Conservation (phyloP, 2,113 vertebrate species). For the Sorex araneus region DNA sequence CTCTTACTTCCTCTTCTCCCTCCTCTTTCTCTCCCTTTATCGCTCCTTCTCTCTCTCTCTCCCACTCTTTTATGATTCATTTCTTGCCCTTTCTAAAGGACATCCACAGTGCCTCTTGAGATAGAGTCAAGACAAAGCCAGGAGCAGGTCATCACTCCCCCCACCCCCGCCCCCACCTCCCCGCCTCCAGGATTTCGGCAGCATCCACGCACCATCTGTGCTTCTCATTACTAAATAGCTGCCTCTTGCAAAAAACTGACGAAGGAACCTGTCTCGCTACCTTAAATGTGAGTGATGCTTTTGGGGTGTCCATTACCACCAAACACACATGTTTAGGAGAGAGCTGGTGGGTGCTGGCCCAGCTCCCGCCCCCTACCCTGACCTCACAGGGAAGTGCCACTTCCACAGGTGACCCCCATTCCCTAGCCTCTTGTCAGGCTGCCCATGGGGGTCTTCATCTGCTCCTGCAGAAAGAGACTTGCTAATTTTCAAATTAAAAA, state of each 20-base stretch:
- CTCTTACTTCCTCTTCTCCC: background rate
- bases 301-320: background rate
- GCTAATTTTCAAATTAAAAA: constrained; percentile 61
- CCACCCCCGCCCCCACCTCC: background rate
- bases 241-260: constrained; percentile 4
- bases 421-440: background rate
- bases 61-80: constrained; percentile 44
- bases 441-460: background rate
- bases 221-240: constrained; percentile 8
- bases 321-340: constrained; percentile 6
- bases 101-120: background rate
- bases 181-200: constrained; percentile 7
- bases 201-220: constrained; percentile 54
- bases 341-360: background rate
- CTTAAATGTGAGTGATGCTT: constrained; percentile 43
- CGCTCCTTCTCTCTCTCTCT: background rate
- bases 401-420: background rate
- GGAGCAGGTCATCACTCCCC: background rate
- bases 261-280: constrained; percentile 17
- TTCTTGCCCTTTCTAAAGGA: constrained; percentile 55
- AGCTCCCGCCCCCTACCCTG: background rate
- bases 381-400: background rate
- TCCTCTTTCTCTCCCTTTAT: background rate
- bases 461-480: background rate
- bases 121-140: constrained; percentile 31